Conservation (phyloP, 2,113 vertebrate genomes). For the Cariama cristata region DNA sequence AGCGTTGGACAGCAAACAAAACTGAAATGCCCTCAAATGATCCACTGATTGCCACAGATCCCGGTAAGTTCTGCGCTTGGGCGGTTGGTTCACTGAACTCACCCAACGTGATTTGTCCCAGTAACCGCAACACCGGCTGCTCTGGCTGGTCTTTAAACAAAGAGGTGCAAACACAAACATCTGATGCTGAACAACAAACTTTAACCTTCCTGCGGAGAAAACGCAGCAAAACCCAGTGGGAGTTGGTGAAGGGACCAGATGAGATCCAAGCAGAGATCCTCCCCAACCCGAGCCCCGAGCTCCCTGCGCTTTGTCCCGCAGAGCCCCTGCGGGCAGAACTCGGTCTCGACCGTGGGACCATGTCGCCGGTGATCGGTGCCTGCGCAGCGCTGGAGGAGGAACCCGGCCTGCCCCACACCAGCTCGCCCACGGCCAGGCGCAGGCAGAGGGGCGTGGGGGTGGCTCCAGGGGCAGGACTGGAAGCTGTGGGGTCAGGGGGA, state of each 20-base stretch:
- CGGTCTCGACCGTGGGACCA: accelerated
- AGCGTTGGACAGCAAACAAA: not conserved
- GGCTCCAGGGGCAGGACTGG: not conserved
- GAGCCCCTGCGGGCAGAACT: no score
- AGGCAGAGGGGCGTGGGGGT: no score
- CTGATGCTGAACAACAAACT: not conserved
- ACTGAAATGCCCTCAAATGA: not conserved
- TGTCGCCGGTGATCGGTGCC: accelerated
- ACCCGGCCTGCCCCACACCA: accelerated
- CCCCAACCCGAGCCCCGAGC: no score
- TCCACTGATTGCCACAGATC: no score
- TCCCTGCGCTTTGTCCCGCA: accelerated
- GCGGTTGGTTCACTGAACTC: not conserved
- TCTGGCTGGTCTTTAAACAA: not conserved
- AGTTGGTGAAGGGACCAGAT: not conserved
- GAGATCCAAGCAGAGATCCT: not conserved
- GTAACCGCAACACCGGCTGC: not conserved
- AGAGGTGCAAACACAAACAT: not conserved
- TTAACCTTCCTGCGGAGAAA: not conserved
- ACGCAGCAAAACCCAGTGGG: accelerated
- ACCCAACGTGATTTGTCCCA: not conserved
- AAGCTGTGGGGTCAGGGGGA: not conserved
- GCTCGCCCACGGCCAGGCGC: not conserved
- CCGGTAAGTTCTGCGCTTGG: accelerated
- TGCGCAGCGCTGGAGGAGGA: accelerated